Evolutionary conservation across 1,140 invertebrate genomes (phyloP).

Genomic region (Drosophila baimaii): DNA sequence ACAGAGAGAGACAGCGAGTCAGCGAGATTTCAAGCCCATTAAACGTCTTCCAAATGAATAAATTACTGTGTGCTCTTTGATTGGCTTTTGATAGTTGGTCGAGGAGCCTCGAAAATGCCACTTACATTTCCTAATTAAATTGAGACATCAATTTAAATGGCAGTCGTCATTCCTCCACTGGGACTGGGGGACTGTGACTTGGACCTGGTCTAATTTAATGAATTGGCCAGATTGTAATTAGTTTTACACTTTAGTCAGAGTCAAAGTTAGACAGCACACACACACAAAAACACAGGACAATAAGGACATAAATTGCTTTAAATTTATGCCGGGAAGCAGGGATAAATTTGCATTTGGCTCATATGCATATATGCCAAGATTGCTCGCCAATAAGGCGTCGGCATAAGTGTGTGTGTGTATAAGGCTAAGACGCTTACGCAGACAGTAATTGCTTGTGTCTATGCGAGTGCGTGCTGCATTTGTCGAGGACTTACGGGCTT

Average conservation of each 20-base stretch:
- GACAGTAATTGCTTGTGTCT: conserved; percentile 53
- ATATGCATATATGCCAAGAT: conserved; percentile 28
- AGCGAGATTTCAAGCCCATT: conserved; percentile 9
- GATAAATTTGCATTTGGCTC: conserved; percentile 46
- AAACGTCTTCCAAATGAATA: conserved; percentile 23
- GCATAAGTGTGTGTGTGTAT: too few species aligned
- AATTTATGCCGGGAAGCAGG: conserved; percentile 9
- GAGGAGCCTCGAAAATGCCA: conserved; percentile 14
- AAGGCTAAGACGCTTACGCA: conserved; percentile 47
- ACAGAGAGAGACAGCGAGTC: too few species aligned
- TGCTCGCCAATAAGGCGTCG: conserved; percentile 16
- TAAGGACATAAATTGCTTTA: conserved; percentile 27
- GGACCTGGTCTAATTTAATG: conserved; percentile 33
- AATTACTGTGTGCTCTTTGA: conserved; percentile 20
- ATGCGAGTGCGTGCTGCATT: conserved; percentile 47
- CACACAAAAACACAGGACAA: conserved; percentile 19
- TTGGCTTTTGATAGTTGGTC: conserved; percentile 20
- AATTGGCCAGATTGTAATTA: conserved; percentile 51
- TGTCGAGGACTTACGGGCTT: conserved; percentile 61
- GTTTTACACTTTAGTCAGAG: conserved; percentile 34
- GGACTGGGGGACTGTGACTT: too few species aligned
- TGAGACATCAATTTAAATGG: conserved; percentile 27
- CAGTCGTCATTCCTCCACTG: background rate
- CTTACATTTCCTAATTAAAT: conserved; percentile 40
- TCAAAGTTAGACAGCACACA: too few species aligned